Evolutionary conservation across 2,888 invertebrate genomes (phyloP), one percentile per base, ranked within the genome.

Genomic region (Plusia festucae): DNA sequence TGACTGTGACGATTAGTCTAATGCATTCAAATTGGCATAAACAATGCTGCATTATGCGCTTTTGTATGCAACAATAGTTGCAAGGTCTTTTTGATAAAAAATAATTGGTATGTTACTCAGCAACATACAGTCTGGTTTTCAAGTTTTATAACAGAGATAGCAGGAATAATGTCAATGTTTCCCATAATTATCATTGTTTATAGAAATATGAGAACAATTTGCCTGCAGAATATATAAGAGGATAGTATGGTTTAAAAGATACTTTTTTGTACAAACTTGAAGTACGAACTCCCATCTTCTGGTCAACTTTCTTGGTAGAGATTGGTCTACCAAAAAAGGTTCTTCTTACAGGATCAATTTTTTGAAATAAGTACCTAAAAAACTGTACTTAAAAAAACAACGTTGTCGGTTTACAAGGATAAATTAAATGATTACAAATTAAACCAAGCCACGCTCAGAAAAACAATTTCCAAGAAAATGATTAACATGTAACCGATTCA

Each of bases 11-110:
- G 69, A 79, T 81, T 80, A 79, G 58, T 65, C 49, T 73, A 79
- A 83, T 85, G 75, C 83, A 85, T 86, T 83, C 81, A 84, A 85
- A 86, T 84, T 84, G 83, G 74, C 74, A 78, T 68, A 76, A 77
- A 85, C 85, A 83, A 84, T 84, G 73, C 74, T 55, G 65, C 74
- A 76, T 83, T 80, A 78, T 82, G 76, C 79, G 70, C 69, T 68
- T 69, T 73, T 78, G 70, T 70, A 64, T 68, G 57, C 60, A 55
- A 56, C 62, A 30, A 65, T 70, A 68, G 65, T 53, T 68, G 54
- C 77, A 79, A 82, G 82, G 82, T 60, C 72, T 34, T 79, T 72
- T 72, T 79, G 77, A 81, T 81, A 79, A 81, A 79, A 65, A 64
- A 65, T 60, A 65, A 68, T 74, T 74, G 51, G 53, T 62, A 64